Evolutionary conservation across 2,797 vertebrate genomes (phyloP).

Genomic region (Trichosurus vulpecula): DNA sequence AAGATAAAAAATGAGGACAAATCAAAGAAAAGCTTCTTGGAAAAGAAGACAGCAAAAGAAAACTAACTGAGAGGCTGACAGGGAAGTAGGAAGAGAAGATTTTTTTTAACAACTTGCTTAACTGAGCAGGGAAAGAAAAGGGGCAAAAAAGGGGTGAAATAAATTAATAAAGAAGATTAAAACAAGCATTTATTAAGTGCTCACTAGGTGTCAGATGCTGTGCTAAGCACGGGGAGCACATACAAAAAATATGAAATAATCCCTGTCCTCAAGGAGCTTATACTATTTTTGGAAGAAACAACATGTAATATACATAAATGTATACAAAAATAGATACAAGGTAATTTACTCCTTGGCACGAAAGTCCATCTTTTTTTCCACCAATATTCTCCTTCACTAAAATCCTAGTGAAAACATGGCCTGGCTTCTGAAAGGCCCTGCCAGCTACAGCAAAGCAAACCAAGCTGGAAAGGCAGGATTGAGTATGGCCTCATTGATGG

Average conservation of each 20-base stretch:
- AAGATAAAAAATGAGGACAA: background rate
- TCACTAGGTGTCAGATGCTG: background rate
- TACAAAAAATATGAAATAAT: background rate
- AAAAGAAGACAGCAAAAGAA: background rate
- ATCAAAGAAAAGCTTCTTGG: background rate
- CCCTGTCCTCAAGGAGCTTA: background rate
- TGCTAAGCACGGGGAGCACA: background rate
- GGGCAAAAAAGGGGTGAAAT: background rate
- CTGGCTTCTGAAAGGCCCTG: no score
- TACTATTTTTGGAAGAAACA: background rate
- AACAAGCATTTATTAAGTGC: background rate
- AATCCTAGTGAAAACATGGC: background rate
- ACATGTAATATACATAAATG: background rate
- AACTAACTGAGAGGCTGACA: background rate
- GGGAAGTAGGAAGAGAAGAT: background rate
- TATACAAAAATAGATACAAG: background rate
- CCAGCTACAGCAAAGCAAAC: background rate
- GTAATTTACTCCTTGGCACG: background rate
- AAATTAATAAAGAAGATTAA: background rate
- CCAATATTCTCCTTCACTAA: background rate
- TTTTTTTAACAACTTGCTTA: background rate
- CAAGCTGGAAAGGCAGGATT: background rate
- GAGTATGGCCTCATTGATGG: background rate
- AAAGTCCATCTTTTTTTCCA: background rate
- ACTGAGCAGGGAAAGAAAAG: background rate